Base-by-base conservation (phyloP, 2,113 vertebrate species). In the Ophthalmolycus amberensis region DNA sequence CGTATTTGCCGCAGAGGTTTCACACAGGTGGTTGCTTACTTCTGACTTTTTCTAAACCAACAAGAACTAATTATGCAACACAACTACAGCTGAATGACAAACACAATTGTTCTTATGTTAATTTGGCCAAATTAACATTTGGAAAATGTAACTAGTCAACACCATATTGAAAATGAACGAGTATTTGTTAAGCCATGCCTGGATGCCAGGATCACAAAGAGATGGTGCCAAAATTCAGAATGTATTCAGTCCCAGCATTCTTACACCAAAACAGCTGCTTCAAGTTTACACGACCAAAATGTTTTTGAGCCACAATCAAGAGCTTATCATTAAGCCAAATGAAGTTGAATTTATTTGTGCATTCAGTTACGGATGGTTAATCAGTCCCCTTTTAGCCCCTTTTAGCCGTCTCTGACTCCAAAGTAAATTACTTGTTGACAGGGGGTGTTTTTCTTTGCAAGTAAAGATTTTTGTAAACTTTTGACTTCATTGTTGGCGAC, bases 231-330 rank as follows among this genome's bases (percentile, higher is more conserved):
- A 72, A 14, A 64, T n/a, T 65, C 10, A 32, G 20, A 29, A 67
- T 9, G 46, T 59, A 37, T 48, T 70, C 29, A 38, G 6, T 69
- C 82, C 37, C 63, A 74, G 38, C 0, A 12, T 27, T 64, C 48
- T 77, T 37, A 34, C 75, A 75, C 59, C 66, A 59, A 86, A 73
- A 34, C 86, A 87, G 68, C 82, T 85, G 67, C 14, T 50, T 63
- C 9, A 3, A 22, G 29, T 85, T 88, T 84, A 78, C 14, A 20
- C 11, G 44, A 63, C 62, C n/a, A 20, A 77, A 66, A 68, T 70
- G 58, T 52, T 79, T 84, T 78, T 32, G 60, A 69, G 38, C 1
- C 29, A 18, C 65, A 79, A 85, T 56, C 20, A 71, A 58, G 52
- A 78, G 22, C 54, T 40, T 25, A 67, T 77, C 56, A 52, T 66